These are phyloP conservation scores for Lepilemur septentrionalis DNA, from an alignment of 2,797 vertebrate species.

Conservation along the genomic window DNA sequence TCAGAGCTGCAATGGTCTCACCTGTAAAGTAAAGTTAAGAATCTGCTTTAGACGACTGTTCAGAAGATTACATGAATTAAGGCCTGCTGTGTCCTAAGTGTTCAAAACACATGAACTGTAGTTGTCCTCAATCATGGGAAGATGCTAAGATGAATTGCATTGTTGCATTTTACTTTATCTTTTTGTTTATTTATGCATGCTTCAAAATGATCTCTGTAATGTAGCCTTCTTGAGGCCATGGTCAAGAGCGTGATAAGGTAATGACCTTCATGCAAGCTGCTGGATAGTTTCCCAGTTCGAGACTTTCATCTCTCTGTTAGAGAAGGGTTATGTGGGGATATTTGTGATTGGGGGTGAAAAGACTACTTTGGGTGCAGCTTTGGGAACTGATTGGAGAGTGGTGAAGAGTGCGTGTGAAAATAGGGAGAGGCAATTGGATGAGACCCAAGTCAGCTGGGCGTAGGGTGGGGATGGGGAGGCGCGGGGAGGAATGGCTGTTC, in stretches of 20 bases:
- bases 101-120: not conserved
- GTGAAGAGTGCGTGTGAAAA: not conserved
- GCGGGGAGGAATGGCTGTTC: rapidly evolving
- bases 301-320: not conserved
- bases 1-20: not conserved
- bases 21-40: not conserved
- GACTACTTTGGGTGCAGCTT: not conserved
- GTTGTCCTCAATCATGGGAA: not conserved
- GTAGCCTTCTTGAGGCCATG: not conserved
- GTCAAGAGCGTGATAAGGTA: not conserved
- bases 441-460: not conserved
- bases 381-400: not conserved
- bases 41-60: not conserved
- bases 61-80: not conserved
- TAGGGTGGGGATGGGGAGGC: rapidly evolving
- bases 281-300: not conserved
- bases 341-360: not conserved
- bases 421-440: no score
- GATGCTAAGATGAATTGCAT: not conserved
- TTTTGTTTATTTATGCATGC: not conserved
- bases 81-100: not conserved
- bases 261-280: not conserved
- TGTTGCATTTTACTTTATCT: not conserved
- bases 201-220: not conserved
- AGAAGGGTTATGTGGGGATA: not conserved